These are phyloP conservation scores for Drosophila neoperkinsi DNA, from an alignment of 2,888 invertebrate species.

Conservation along the genomic window DNA sequence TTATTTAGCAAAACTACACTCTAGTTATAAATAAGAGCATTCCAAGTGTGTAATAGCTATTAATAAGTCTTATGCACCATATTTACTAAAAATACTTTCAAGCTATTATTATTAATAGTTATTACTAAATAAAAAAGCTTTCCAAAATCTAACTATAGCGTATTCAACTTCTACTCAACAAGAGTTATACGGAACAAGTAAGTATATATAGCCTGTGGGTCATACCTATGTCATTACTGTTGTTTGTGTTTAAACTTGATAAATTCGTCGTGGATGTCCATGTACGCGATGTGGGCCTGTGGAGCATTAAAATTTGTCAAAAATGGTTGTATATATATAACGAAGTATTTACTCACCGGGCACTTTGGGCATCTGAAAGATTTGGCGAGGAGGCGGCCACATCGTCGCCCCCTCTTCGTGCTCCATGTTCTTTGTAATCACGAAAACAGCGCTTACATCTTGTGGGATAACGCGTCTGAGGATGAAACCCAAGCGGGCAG, in stretches of 20 bases:
- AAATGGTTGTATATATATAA: not conserved
- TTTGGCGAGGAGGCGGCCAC: slow-evolving; percentile 92
- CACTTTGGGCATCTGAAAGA: slow-evolving; percentile 88
- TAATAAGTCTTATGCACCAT: not conserved
- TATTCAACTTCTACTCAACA: not conserved
- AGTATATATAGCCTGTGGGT: not conserved
- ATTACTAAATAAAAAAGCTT: not conserved
- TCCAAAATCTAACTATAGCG: not conserved
- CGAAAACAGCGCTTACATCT: slow-evolving; percentile 96
- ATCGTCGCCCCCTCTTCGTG: slow-evolving; percentile 89
- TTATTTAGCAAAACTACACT: not conserved
- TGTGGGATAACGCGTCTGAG: slow-evolving; percentile 97
- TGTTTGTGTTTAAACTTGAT: slow-evolving; percentile 75
- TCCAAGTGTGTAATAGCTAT: not conserved
- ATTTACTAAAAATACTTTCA: slow-evolving; percentile 1
- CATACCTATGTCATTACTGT: slow-evolving; percentile 84
- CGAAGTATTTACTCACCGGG: slow-evolving; percentile 85
- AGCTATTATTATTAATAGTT: not conserved
- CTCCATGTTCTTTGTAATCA: slow-evolving; percentile 96
- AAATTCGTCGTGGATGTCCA: slow-evolving; percentile 93
- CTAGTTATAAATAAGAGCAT: slow-evolving; percentile 21
- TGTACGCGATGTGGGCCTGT: slow-evolving; percentile 86
- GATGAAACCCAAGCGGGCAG: slow-evolving; percentile 96
- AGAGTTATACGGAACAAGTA: not conserved
- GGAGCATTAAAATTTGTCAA: not conserved